Conservation (phyloP, 1,140 invertebrate species). For the honey bee (Apis mellifera) region Amel_HAv3.1 CM009931.2:5793001-5793500, state of each 20-base stretch:
- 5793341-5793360: neutral
- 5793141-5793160: neutral
- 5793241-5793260: constrained; percentile 61
- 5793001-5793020: no score
- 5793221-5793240: constrained; percentile 61
- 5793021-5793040: no score
- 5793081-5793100: no score
- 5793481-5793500: neutral
- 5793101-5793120: no score
- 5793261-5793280: constrained; percentile 71
- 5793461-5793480: neutral
- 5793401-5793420: neutral
- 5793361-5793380: no score
- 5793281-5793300: constrained; percentile 71
- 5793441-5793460: neutral
- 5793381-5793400: neutral
- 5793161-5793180: neutral
- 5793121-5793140: neutral
- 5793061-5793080: no score
- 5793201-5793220: constrained; percentile 47
- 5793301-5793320: constrained; percentile 34
- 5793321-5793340: neutral
- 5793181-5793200: constrained; percentile 19
- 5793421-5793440: neutral
- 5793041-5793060: no score